phyloP scores from a whole-genome alignment of 2,888 invertebrate species.

The Rhaphigaster nebulosa region DNA sequence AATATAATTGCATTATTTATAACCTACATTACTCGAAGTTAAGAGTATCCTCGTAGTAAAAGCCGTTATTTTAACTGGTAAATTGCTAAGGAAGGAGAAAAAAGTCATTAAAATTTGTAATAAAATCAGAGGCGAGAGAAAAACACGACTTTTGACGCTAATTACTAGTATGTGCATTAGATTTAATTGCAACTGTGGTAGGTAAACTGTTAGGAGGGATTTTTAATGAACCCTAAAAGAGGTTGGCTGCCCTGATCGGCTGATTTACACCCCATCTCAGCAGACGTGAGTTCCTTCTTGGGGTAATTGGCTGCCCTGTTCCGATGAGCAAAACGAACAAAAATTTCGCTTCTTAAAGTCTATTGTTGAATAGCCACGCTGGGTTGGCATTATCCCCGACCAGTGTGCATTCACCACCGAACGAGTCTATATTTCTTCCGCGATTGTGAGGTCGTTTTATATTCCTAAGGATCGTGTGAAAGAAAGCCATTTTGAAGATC shows the following conservation, averaged over 20 bases:
- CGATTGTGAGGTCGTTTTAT: not conserved
- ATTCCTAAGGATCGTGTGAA: not conserved
- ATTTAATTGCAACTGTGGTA: constrained; percentile 47
- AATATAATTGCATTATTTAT: not conserved
- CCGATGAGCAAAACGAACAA: constrained; percentile 44
- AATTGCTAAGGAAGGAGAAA: not conserved
- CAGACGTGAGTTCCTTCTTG: constrained; percentile 17
- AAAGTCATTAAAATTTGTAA: not conserved
- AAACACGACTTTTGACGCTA: constrained; percentile 29
- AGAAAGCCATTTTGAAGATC: not conserved
- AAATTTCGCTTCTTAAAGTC: constrained; percentile 46
- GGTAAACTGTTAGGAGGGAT: constrained; percentile 40
- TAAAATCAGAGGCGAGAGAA: constrained; percentile 30
- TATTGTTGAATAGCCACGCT: constrained; percentile 39
- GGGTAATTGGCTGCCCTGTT: constrained; percentile 55
- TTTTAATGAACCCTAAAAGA: constrained; percentile 57
- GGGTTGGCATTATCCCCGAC: not conserved
- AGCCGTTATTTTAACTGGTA: not conserved
- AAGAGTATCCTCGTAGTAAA: not conserved
- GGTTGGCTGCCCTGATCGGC: constrained; percentile 45
- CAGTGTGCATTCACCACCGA: not conserved
- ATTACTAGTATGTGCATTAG: constrained; percentile 37
- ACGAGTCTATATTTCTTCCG: not conserved
- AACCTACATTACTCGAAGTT: not conserved
- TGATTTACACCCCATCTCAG: constrained; percentile 51